Evolutionary conservation across 2,113 vertebrate genomes (phyloP), one percentile per base, ranked within the genome.

Genomic region (Lamprologus ornatipinnis): DNA sequence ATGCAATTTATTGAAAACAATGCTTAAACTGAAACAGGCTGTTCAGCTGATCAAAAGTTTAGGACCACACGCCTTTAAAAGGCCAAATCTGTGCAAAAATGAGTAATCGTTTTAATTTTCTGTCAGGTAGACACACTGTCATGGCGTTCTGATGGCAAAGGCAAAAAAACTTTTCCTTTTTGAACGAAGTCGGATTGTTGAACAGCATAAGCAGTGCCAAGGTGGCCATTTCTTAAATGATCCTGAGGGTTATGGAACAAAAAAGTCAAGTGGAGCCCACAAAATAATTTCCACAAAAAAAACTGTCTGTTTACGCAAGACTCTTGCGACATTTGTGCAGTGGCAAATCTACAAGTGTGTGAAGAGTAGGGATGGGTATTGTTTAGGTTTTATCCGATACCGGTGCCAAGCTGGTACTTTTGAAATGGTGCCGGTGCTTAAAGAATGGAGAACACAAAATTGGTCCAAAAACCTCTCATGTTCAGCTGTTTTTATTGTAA

Each of bases 131-230:
- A 26, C 21, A 57, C 54, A 8, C 54, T 57, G 12, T 57, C 12
- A 28, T 57, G 23, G 3, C 7, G 4, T 28, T 57, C 54, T 57
- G 54, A 57, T 8, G 23, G 54, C 54, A 57, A 57, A 57, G 12
- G 54, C 54, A 57, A 57, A 57, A 26, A 57, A 26, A 57, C 6
- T 0, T 26, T 57, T 0, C 54, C 54, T 1, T 57, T 57, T 8
- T 26, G 23, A 57, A 57, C 4, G 6, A 26, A 5, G 54, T 26
- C 1, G 3, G 12, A 26, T 57, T 57, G 23, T 26, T 57, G 54
- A 57, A 26, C 23, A 26, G 54, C 54, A 57, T 26, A 57, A 57
- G 6, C 54, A 55, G 54, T 0, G 2, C 21, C 54, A 55, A 55
- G 54, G 21, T 57, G 54, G 21, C n/a, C n/a, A 8, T 26, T 57